Percentiles rank a stretch among this genome's conserved stretches.
These are phyloP conservation scores for Tenualosa ilisha DNA, from an alignment of 2,797 vertebrate genomes.

Conservation along the genomic window DNA sequence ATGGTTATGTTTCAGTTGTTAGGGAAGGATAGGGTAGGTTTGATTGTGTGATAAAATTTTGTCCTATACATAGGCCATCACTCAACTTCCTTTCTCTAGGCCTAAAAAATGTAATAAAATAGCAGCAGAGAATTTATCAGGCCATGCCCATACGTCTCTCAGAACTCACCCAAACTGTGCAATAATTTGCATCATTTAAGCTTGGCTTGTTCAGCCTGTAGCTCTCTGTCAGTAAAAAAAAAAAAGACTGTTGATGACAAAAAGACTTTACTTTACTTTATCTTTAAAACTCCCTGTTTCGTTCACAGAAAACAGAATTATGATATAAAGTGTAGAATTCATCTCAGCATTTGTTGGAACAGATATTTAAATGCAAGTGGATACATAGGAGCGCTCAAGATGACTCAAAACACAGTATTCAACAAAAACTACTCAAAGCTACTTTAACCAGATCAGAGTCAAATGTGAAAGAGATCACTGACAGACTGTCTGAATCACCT, in stretches of 20 bases:
- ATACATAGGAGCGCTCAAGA: too few relatives aligned
- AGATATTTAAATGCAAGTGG: background rate
- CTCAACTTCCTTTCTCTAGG: background rate
- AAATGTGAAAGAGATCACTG: too few relatives aligned
- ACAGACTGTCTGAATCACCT: too few relatives aligned
- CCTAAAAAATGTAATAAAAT: background rate
- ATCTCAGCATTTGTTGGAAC: background rate
- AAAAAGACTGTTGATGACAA: too few relatives aligned
- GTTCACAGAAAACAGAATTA: background rate
- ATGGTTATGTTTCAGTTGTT: background rate
- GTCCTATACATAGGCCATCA: background rate
- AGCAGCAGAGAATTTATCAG: background rate
- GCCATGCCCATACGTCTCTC: background rate
- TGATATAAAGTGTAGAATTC: background rate
- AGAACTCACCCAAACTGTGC: background rate
- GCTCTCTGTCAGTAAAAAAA: too few relatives aligned
- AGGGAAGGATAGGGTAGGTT: background rate
- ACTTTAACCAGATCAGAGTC: too few relatives aligned
- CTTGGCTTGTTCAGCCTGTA: background rate
- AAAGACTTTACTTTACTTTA: too few relatives aligned
- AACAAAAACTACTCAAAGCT: too few relatives aligned
- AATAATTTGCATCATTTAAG: background rate
- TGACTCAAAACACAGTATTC: too few relatives aligned
- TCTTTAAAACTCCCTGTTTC: too few relatives aligned
- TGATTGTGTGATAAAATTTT: background rate